Conservation (phyloP, 2,888 invertebrate species). For the Plagiodera versicolora region DNA sequence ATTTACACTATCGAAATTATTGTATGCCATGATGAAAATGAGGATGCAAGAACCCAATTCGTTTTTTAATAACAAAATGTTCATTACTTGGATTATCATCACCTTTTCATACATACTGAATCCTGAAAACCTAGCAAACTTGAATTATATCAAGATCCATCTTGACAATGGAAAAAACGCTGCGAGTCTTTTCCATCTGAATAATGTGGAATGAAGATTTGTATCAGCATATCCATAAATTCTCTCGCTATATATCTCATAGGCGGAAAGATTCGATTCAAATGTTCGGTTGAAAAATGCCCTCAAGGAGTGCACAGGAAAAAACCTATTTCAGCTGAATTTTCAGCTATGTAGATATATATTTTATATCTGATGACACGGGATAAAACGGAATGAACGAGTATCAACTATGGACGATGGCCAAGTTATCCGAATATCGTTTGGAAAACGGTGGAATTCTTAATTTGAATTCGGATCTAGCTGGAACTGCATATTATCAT, state of each 20-base stretch:
- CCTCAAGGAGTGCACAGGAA: not conserved
- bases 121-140: not conserved
- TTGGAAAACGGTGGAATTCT: not conserved
- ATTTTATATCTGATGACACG: not conserved
- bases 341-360: not conserved
- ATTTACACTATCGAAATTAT: no score
- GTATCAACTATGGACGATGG: not conserved
- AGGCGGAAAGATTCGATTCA: not conserved
- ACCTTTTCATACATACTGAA: not conserved
- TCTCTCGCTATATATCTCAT: not conserved
- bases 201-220: conserved; percentile 1
- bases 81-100: not conserved
- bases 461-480: not conserved
- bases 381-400: not conserved
- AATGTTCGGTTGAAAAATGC: conserved; percentile 1
- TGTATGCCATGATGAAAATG: no score
- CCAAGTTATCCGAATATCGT: not conserved
- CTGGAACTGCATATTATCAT: no score
- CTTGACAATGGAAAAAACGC: not conserved
- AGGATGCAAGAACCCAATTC: not conserved
- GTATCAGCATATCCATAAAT: conserved; percentile 1
- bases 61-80: not conserved
- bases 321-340: not conserved
- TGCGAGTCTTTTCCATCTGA: not conserved
- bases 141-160: not conserved